A percentile compares a stretch with the other conserved stretches of the same genome.
Evolutionary conservation across 64 coral and sea anemone genomes (phyloP).

Genomic region (Astreopora myriophthalma): DNA sequence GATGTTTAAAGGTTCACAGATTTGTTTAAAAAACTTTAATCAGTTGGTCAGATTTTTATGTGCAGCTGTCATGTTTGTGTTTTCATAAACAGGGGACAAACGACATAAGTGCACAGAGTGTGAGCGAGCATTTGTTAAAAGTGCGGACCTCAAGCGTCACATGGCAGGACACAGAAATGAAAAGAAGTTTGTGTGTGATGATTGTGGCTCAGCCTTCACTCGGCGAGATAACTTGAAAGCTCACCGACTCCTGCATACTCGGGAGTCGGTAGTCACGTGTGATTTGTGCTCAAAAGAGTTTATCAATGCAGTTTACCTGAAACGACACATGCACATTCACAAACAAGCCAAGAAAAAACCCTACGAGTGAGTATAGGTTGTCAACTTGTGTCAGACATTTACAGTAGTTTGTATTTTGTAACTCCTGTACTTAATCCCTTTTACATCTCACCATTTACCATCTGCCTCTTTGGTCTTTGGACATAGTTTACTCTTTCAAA

Average conservation of each 20-base stretch:
- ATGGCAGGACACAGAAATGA: constrained; percentile 91
- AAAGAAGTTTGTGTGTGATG: constrained; percentile 86
- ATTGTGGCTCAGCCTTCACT: constrained; percentile 88
- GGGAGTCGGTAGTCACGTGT: constrained; percentile 83
- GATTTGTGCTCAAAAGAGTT: constrained; percentile 93
- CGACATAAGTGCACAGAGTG: constrained; percentile 86
- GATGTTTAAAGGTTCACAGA: too few species aligned
- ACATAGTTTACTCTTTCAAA: too few species aligned
- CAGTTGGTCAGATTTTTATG: too few species aligned
- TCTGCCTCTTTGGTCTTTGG: too few species aligned
- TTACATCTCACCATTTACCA: too few species aligned
- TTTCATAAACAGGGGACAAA: constrained; percentile 73
- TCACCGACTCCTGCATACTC: constrained; percentile 81
- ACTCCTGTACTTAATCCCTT: not conserved
- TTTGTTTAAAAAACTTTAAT: too few species aligned
- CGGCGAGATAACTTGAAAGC: constrained; percentile 91
- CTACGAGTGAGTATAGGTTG: constrained; percentile 77
- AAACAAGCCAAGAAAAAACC: constrained; percentile 97
- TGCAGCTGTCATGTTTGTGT: not conserved
- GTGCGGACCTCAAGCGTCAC: constrained; percentile 93
- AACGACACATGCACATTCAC: constrained; percentile 93
- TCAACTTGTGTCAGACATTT: not conserved
- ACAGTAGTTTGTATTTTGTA: not conserved
- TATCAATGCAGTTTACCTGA: constrained; percentile 86
- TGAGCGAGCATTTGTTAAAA: constrained; percentile 89